A percentile compares a stretch with the other conserved stretches of the same genome.
phyloP scores from a whole-genome alignment of 2,888 invertebrate genomes.

The Stenolophus ochropezus region DNA sequence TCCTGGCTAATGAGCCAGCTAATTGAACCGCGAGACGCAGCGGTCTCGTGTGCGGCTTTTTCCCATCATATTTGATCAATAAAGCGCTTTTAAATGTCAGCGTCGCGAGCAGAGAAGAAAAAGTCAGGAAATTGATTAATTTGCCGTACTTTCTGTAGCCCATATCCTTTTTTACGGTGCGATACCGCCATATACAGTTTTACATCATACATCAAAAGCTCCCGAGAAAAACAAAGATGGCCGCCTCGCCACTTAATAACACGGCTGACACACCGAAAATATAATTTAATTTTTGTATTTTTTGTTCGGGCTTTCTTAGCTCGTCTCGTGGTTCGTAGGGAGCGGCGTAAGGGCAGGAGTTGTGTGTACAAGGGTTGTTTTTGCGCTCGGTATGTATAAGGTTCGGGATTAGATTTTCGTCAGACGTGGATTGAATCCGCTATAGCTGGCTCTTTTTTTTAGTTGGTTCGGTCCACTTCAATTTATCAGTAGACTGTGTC shows the following conservation, averaged over 20 bases:
- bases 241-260: constrained; percentile 68
- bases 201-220: constrained; percentile 70
- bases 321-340: neutral
- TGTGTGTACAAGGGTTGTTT: neutral
- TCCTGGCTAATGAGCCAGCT: constrained; percentile 54
- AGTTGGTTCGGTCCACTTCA: constrained; percentile 68
- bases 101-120: constrained; percentile 45
- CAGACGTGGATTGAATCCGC: constrained; percentile 71
- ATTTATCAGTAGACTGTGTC: constrained; percentile 70
- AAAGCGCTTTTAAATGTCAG: constrained; percentile 58
- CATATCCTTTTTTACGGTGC: constrained; percentile 59
- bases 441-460: constrained; percentile 63
- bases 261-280: constrained; percentile 71
- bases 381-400: constrained; percentile 63
- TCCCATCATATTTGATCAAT: constrained; percentile 57
- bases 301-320: constrained; percentile 65
- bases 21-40: constrained; percentile 43
- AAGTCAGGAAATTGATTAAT: constrained; percentile 58
- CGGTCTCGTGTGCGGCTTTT: constrained; percentile 20
- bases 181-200: constrained; percentile 66
- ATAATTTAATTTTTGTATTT: constrained; percentile 71
- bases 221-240: constrained; percentile 67
- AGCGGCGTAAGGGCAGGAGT: constrained; percentile 28
- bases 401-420: constrained; percentile 69
- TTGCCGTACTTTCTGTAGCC: constrained; percentile 56